Evolutionary conservation across 2,888 invertebrate species (phyloP).

Genomic region (Ophioninae sp.): DNA sequence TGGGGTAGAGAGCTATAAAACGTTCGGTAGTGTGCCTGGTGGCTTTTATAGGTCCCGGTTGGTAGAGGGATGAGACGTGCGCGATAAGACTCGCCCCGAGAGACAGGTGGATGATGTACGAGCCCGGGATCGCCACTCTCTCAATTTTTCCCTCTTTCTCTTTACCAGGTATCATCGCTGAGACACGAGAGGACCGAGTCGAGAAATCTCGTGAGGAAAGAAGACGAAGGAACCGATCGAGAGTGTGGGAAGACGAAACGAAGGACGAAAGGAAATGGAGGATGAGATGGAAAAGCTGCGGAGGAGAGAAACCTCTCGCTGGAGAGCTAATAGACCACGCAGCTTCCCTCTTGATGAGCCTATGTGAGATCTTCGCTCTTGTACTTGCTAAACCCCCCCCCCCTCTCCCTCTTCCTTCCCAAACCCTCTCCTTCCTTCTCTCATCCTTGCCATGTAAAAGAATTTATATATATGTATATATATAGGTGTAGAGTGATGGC

Average conservation of each 20-base stretch:
- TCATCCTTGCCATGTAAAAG: neutral
- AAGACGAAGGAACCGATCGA: neutral
- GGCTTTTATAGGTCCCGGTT: slow-evolving; percentile 48
- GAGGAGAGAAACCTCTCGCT: slow-evolving; percentile 19
- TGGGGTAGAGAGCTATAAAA: slow-evolving; percentile 28
- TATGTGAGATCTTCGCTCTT: slow-evolving; percentile 51
- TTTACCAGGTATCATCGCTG: slow-evolving; percentile 24
- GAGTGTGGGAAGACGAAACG: slow-evolving; percentile 17
- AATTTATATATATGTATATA: neutral
- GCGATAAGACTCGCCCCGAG: slow-evolving; percentile 66
- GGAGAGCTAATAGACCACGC: slow-evolving; percentile 56
- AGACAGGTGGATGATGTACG: slow-evolving; percentile 64
- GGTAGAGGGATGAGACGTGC: slow-evolving; percentile 54
- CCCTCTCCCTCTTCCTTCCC: slow-evolving; percentile 30
- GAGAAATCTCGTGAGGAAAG: slow-evolving; percentile 12
- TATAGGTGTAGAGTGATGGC: slow-evolving; percentile 12
- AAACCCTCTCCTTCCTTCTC: too few species aligned
- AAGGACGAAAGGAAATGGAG: slow-evolving; percentile 12
- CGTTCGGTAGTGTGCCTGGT: slow-evolving; percentile 49
- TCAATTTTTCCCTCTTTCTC: slow-evolving; percentile 64
- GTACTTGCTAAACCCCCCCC: slow-evolving; percentile 30
- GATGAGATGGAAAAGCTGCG: slow-evolving; percentile 28
- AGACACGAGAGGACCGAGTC: slow-evolving; percentile 45
- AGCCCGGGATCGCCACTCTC: slow-evolving; percentile 67
- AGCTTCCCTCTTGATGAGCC: slow-evolving; percentile 57